phyloP scores from a whole-genome alignment of 2,113 vertebrate species.

The Scartelaos histophorus region DNA sequence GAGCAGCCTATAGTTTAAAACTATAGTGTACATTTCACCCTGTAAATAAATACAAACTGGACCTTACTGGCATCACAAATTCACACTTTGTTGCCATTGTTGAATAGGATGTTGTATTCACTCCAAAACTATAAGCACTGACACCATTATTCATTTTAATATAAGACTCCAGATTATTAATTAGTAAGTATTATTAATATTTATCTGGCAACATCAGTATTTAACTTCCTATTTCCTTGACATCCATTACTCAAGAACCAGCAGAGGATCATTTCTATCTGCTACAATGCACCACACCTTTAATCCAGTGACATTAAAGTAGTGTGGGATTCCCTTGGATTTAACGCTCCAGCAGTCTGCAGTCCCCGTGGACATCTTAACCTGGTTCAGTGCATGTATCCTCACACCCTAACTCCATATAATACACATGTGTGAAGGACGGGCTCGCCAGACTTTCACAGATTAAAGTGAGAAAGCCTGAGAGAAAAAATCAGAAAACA shows the following conservation, averaged over 20 bases:
- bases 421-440: conserved; percentile 4
- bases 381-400: background rate
- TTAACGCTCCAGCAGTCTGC: background rate
- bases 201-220: background rate
- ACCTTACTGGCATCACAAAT: too few relatives aligned
- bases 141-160: background rate
- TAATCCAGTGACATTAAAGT: background rate
- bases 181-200: too few relatives aligned
- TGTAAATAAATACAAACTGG: too few relatives aligned
- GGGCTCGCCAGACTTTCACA: too few relatives aligned
- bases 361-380: background rate
- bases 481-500: too few relatives aligned
- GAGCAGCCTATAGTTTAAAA: too few relatives aligned
- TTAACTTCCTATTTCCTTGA: background rate
- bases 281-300: conserved; percentile 15
- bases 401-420: background rate
- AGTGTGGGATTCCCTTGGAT: background rate
- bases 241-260: conserved; percentile 13
- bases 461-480: too few relatives aligned
- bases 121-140: background rate
- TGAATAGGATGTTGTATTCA: too few relatives aligned
- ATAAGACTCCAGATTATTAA: background rate
- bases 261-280: background rate
- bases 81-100: too few relatives aligned
- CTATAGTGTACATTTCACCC: too few relatives aligned